Evolutionary conservation across 2,113 vertebrate genomes (phyloP).

Genomic region (Pseudopodoces humilis): DNA sequence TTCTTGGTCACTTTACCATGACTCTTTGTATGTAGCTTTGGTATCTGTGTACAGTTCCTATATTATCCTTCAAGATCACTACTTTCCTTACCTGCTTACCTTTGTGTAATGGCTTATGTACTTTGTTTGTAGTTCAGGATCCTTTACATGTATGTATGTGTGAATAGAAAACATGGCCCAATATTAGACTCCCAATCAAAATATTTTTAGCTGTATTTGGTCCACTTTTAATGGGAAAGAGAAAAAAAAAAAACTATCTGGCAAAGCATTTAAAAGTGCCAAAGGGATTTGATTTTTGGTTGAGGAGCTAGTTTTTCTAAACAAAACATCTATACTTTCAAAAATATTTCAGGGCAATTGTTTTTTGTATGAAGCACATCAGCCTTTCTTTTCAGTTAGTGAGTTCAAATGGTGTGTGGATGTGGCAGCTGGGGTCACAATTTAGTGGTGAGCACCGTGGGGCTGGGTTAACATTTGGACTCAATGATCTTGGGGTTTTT

Average conservation of each 20-base stretch:
- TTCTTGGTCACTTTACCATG: not conserved
- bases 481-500: not conserved
- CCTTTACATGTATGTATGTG: not conserved
- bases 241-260: not conserved
- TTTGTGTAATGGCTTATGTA: not conserved
- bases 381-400: not conserved
- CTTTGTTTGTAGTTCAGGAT: not conserved
- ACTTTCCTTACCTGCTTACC: not conserved
- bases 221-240: not conserved
- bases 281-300: not conserved
- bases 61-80: not conserved
- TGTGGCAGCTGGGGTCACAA: rapidly evolving
- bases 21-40: not conserved
- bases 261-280: not conserved
- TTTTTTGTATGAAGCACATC: not conserved
- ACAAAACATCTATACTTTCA: not conserved
- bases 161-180: not conserved
- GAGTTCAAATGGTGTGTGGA: not conserved
- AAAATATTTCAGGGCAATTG: not conserved
- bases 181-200: not conserved
- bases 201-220: not conserved
- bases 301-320: not conserved
- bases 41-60: not conserved
- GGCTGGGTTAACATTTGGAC: not conserved
- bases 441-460: rapidly evolving